Evolutionary conservation across 2,888 invertebrate genomes (phyloP), one percentile per base, ranked within the genome.

Genomic region (Xylota segnis): DNA sequence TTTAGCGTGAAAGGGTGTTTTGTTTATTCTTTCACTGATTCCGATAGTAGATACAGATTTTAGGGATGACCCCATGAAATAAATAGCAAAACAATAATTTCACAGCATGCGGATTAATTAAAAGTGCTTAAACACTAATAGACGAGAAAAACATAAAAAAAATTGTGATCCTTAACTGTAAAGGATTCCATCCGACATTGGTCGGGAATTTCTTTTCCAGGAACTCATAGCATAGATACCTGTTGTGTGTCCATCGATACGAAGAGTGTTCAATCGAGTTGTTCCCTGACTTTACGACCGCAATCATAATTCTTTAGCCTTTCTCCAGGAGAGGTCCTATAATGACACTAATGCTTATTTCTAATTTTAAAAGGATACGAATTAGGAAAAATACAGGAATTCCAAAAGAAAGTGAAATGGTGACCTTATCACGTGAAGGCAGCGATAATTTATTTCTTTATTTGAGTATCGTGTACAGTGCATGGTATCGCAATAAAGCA

Each of bases 301-400:
- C 76, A 81, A 81, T 86, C 81, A 86, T 86, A 86, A 84, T 84
- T 84, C 79, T 74, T 59, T 10, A n/a, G 12, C 32, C 40, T 78
- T 74, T 77, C 23, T 43, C 27, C n/a, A 27, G 29, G 50, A 79
- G 37, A 65, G 84, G 61, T 40, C 70, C 18, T 68, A 37, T 52
- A 70, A 71, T 29, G 81, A 81, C 84, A 68, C 81, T 86, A 86
- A 86, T 86, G 54, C 84, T 58, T 45, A 66, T 72, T 47, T 66
- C 59, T 71, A 23, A 74, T 74, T 58, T 47, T 29, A 32, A 66
- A 50, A 66, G 50, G 66, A 59, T 37, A 66, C 47, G 50, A 68
- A 58, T 50, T 16, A 27, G 12, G 37, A 37, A 65, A 58, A 9
- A 16, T 29, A 66, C 66, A 81, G 75, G 70, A 63, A 72, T 74